These are phyloP conservation scores for Tipula lateralis DNA, from an alignment of 2,888 invertebrate species.

Conservation along the genomic window DNA sequence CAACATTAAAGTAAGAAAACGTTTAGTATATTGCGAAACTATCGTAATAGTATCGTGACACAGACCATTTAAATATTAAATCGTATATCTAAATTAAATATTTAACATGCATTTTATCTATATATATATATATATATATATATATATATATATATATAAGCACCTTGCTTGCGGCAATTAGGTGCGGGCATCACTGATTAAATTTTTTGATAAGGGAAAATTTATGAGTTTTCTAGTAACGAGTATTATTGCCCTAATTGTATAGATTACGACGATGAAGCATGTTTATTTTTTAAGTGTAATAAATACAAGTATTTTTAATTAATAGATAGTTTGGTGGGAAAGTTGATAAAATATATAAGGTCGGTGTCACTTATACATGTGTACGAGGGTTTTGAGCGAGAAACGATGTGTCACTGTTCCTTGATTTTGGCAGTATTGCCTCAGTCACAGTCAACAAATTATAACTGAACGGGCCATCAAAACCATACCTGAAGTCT, in stretches of 20 bases:
- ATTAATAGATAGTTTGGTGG: background rate
- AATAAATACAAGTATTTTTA: background rate
- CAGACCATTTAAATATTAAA: background rate
- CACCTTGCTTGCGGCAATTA: background rate
- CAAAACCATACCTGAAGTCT: too few relatives aligned
- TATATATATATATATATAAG: background rate
- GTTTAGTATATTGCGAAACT: background rate
- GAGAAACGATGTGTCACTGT: too few relatives aligned
- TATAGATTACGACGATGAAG: background rate
- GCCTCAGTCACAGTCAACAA: too few relatives aligned
- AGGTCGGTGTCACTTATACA: background rate
- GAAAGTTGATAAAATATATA: background rate
- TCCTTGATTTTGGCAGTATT: too few relatives aligned
- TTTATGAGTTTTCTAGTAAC: background rate
- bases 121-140: background rate
- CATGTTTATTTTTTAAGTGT: background rate
- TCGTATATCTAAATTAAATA: background rate
- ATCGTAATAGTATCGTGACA: background rate
- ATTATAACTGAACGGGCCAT: too few relatives aligned
- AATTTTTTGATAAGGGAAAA: background rate
- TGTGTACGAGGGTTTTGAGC: too few relatives aligned
- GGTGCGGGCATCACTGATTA: background rate
- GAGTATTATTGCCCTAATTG: background rate
- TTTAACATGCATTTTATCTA: background rate
- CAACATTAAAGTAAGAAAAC: too few relatives aligned